Conservation (phyloP, 2,113 vertebrate genomes). For the Cottus gobio region DNA sequence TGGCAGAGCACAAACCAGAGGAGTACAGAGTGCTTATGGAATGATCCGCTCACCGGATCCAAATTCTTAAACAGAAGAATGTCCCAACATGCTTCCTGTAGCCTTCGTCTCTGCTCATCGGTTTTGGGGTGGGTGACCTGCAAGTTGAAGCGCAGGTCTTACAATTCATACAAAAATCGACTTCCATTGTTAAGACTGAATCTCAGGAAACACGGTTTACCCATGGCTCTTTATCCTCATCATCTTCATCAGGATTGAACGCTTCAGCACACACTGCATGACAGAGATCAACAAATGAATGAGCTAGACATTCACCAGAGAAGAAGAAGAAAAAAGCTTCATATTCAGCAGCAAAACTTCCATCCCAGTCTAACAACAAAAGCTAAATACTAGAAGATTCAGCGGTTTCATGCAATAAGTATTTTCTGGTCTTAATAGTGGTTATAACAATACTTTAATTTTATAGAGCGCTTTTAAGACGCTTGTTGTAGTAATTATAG, state of each 20-base stretch:
- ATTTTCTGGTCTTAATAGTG: neutral
- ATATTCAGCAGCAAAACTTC: slow-evolving; percentile 10
- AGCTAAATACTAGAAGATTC: slow-evolving; percentile 1
- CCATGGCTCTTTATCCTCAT: slow-evolving; percentile 93
- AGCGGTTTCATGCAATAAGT: slow-evolving; percentile 23
- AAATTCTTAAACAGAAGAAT: slow-evolving; percentile 98
- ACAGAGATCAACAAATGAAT: slow-evolving; percentile 48
- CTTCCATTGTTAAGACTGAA: neutral
- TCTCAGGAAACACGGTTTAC: slow-evolving; percentile 78
- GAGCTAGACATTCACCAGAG: neutral
- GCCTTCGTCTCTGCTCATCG: slow-evolving; percentile 96
- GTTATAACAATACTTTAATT: no score
- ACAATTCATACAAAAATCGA: neutral
- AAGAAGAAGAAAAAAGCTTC: slow-evolving; percentile 6
- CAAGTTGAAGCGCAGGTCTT: slow-evolving; percentile 39
- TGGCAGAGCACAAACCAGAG: slow-evolving; percentile 27
- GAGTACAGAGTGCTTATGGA: slow-evolving; percentile 9
- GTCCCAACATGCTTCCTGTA: slow-evolving; percentile 97
- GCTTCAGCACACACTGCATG: slow-evolving; percentile 96
- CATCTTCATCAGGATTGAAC: slow-evolving; percentile 98
- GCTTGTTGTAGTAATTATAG: no score
- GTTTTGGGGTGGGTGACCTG: slow-evolving; percentile 98
- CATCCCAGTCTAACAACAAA: neutral
- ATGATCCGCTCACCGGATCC: slow-evolving; percentile 89
- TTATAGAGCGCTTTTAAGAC: no score